These are phyloP conservation scores for Parnassius mnemosyne DNA, from an alignment of 2,888 invertebrate genomes.

Conservation along the genomic window DNA sequence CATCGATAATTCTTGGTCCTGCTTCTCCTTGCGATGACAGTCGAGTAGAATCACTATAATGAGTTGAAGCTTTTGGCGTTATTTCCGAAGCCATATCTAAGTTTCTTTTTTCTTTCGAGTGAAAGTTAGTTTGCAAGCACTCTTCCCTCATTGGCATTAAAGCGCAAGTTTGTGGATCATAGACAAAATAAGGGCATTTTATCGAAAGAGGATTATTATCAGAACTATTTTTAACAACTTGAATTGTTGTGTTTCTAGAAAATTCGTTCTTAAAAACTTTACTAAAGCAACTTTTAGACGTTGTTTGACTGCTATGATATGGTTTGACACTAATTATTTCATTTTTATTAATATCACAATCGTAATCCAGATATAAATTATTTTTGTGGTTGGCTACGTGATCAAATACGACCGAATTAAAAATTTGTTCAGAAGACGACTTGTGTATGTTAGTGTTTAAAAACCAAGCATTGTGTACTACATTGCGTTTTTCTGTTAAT, in stretches of 20 bases:
- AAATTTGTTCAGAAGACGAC: slow-evolving; percentile 27
- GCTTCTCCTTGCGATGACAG: slow-evolving; percentile 31
- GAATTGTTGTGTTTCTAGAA: not conserved
- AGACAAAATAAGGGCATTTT: not conserved
- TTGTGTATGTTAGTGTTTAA: slow-evolving; percentile 1
- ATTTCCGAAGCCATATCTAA: not conserved
- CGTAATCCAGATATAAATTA: slow-evolving; percentile 20
- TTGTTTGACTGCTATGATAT: slow-evolving; percentile 48
- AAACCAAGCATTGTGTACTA: not conserved
- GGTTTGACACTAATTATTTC: slow-evolving; percentile 41
- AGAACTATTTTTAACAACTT: no score
- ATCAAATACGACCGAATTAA: slow-evolving; percentile 19
- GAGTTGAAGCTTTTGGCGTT: not conserved
- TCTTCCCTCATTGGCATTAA: not conserved
- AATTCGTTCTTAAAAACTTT: slow-evolving; percentile 1
- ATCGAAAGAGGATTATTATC: not conserved
- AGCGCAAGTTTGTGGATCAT: not conserved
- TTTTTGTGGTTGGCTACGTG: slow-evolving; percentile 19
- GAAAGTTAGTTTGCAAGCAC: not conserved
- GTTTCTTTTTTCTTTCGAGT: not conserved
- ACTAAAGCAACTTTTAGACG: slow-evolving; percentile 43
- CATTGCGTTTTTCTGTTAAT: not conserved
- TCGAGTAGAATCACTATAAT: not conserved
- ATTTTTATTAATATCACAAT: slow-evolving; percentile 21
- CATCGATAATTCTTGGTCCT: slow-evolving; percentile 53